Percentiles rank a stretch among this genome's conserved stretches.
Evolutionary conservation across 2,797 vertebrate genomes (phyloP).

Genomic region (Acridotheres tristis): DNA sequence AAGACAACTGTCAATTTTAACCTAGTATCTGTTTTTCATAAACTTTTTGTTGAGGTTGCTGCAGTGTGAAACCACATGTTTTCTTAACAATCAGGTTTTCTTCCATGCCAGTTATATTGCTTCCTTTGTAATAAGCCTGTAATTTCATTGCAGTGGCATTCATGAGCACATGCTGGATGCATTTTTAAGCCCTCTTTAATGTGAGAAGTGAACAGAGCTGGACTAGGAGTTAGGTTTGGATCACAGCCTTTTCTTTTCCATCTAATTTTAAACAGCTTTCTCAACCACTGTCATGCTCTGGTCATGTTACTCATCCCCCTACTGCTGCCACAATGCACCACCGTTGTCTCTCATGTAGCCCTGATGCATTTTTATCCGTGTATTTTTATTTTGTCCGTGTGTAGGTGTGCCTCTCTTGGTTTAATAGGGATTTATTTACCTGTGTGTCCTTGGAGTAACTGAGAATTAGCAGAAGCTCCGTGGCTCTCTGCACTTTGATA

Average conservation of each 20-base stretch:
- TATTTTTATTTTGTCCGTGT: not conserved
- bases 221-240: not conserved
- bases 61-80: not conserved
- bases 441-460: not conserved
- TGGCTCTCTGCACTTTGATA: not conserved
- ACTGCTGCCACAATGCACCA: not conserved
- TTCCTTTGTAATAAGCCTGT: not conserved
- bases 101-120: not conserved
- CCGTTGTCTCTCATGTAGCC: not conserved
- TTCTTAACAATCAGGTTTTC: constrained; percentile 4
- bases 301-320: not conserved
- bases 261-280: not conserved
- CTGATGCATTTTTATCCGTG: not conserved
- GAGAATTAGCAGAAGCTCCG: not conserved
- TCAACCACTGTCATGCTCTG: not conserved
- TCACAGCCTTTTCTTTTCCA: not conserved
- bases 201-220: not conserved
- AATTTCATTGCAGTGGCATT: not conserved
- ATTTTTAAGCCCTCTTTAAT: not conserved
- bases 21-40: not conserved
- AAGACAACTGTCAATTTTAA: not conserved
- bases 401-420: not conserved
- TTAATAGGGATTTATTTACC: not conserved
- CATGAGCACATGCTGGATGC: not conserved
- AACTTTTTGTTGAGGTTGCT: not conserved